These are phyloP conservation scores for Hydraecia micacea DNA, from an alignment of 2,888 invertebrate genomes.

Conservation along the genomic window DNA sequence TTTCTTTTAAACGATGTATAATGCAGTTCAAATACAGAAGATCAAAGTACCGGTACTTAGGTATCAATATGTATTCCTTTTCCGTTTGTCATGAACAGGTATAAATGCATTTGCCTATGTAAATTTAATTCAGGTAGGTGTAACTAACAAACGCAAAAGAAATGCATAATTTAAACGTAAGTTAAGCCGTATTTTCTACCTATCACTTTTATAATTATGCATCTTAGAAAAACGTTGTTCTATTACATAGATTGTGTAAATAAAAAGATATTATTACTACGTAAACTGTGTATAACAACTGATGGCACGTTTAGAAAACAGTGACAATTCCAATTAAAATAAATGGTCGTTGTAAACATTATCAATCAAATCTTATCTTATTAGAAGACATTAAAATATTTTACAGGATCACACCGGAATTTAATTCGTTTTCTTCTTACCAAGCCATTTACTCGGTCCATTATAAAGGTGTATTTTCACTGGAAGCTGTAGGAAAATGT, in stretches of 20 bases:
- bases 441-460: slow-evolving; percentile 21
- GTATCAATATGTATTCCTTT: not conserved
- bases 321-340: slow-evolving; percentile 22
- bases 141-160: not conserved
- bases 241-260: slow-evolving; percentile 8
- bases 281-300: not conserved
- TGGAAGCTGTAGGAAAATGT: not conserved
- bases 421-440: slow-evolving; percentile 29
- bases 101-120: not conserved
- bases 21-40: not conserved
- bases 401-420: not conserved
- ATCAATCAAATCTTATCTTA: too few species aligned
- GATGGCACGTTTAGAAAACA: slow-evolving; percentile 25
- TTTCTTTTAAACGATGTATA: not conserved
- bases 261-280: not conserved
- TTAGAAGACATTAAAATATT: slow-evolving; percentile 10
- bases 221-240: not conserved
- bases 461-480: slow-evolving; percentile 6
- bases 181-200: not conserved
- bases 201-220: not conserved
- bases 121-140: not conserved
- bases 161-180: slow-evolving; percentile 17
- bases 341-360: slow-evolving; percentile 10
- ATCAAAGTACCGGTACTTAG: slow-evolving; percentile 9
- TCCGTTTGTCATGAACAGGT: not conserved